Conservation (phyloP, 2,888 invertebrate species). For the Taenaris catops region DNA sequence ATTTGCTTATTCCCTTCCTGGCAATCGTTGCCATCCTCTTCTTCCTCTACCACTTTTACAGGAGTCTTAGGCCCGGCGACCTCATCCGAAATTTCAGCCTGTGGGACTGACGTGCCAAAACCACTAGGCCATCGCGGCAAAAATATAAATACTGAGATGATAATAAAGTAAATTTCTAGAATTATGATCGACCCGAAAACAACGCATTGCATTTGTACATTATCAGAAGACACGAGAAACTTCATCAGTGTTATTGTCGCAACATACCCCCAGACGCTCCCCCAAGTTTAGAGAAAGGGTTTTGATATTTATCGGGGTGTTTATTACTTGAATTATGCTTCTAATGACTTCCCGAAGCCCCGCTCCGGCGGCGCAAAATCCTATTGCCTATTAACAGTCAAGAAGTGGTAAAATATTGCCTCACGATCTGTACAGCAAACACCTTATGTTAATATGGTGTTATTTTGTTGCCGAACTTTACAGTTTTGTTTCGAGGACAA, state of each 20-base stretch:
- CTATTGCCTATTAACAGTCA: constrained; percentile 77
- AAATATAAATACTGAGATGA: no score
- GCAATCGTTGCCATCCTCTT: no score
- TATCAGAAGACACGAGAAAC: constrained; percentile 11
- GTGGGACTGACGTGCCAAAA: no score
- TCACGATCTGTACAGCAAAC: constrained; percentile 10
- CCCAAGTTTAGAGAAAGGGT: constrained; percentile 55
- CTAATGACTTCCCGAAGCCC: constrained; percentile 75
- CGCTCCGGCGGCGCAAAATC: constrained; percentile 63
- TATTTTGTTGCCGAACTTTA: not conserved
- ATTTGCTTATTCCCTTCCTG: no score
- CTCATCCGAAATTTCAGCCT: no score
- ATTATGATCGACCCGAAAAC: no score
- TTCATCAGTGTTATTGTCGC: constrained; percentile 24
- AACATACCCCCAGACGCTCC: constrained; percentile 38
- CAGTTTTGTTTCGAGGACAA: no score
- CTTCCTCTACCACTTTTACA: no score
- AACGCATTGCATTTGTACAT: not conserved
- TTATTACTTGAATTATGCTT: constrained; percentile 79
- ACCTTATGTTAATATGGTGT: constrained; percentile 19
- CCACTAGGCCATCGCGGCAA: no score
- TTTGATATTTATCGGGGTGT: constrained; percentile 75
- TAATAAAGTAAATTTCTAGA: no score
- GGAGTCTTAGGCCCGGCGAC: no score
- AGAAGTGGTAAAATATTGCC: constrained; percentile 64